phyloP scores from a whole-genome alignment of 2,797 vertebrate genomes.

The Siniperca scherzeri region DNA sequence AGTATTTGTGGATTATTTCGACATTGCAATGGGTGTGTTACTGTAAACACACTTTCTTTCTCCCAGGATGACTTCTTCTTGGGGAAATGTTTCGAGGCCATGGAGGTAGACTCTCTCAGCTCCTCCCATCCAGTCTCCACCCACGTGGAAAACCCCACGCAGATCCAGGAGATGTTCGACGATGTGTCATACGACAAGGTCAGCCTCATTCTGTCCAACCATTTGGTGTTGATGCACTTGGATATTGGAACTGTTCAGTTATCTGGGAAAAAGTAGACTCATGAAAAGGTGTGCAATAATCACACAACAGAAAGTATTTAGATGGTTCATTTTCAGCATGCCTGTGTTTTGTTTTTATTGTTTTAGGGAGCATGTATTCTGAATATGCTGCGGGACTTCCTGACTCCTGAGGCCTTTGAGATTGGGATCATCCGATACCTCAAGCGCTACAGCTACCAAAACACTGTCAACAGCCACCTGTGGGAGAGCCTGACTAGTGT shows the following conservation, averaged over 20 bases:
- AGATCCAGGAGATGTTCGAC: constrained; percentile 96
- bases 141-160: constrained; percentile 90
- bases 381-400: constrained; percentile 93
- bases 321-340: background rate
- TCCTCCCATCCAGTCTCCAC: constrained; percentile 94
- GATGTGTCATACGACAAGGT: constrained; percentile 95
- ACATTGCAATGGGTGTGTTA: background rate
- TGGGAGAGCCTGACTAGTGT: constrained; percentile 92
- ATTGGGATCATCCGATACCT: constrained; percentile 91
- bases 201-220: background rate
- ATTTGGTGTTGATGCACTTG: background rate
- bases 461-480: constrained; percentile 91
- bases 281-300: background rate
- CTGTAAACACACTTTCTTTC: background rate
- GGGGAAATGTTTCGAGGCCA: constrained; percentile 90
- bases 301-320: background rate
- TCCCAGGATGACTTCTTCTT: constrained; percentile 91
- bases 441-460: constrained; percentile 91
- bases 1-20: background rate
- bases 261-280: background rate
- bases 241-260: background rate
- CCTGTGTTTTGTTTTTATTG: constrained; percentile 39
- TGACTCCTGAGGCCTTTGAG: constrained; percentile 90
- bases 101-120: constrained; percentile 92
- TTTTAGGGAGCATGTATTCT: constrained; percentile 92